Evolutionary conservation across 2,113 vertebrate genomes (phyloP), one percentile per base, ranked within the genome.

Genomic region (Regulus satrapa): DNA sequence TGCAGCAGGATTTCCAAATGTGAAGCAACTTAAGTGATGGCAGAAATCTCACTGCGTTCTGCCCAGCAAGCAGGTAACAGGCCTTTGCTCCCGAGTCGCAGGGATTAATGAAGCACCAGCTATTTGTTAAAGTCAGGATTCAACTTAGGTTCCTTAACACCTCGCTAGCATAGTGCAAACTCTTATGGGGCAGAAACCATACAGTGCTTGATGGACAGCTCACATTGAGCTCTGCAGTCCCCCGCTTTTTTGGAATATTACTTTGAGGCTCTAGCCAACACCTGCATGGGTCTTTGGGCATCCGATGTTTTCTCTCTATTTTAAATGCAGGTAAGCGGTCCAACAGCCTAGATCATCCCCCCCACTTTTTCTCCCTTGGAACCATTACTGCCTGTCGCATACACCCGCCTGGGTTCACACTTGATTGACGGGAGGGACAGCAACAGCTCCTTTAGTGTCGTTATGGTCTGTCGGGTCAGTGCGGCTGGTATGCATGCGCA

Each of bases 381-480:
- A 84, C 43, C 49, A 46, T 89, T 96, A 88, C 72, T 26, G 67
- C 31, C 66, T 97, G 92, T 94, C 23, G 29, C 77, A 96, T 59
- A 89, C 94, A 91, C 85, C 88, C 3, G 7, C 77, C 82, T 93
- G 8, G 0, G 67, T 93, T 97, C 95, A 94, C 88, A 64, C 63
- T 88, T 85, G 92, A 97, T 93, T 94, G 92, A 91, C 63, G 2
- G 84, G 80, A 94, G 69, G 91, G 85, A 91, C 3, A 29, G 64
- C 77, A 92, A 92, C 90, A 84, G 85, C 94, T 97, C 69, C 95
- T 94, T 94, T 88, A 94, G 89, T 88, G 94, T 95, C 56, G 32
- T 88, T 88, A 85, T 85, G 90, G 86, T 95, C 91, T 88, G 83
- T 67, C 21, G 18, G 89, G 92, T 91, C 93, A 86, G 80, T 31